Evolutionary conservation across 2,797 vertebrate species (phyloP), one percentile per base, ranked within the genome.

Genomic region (Dallia pectoralis): DNA sequence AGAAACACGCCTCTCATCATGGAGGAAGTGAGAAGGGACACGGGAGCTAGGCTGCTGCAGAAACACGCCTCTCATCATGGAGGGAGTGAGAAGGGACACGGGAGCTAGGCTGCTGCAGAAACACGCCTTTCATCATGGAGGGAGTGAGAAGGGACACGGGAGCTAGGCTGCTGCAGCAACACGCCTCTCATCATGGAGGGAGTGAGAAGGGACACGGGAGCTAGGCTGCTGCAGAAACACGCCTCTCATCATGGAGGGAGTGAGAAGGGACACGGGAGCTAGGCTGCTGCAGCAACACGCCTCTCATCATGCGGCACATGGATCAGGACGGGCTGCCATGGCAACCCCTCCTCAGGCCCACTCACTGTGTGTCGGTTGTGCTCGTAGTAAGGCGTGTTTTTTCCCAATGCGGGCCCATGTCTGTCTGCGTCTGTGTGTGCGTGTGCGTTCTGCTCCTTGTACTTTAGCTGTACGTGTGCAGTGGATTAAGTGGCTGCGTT

Each of bases 291-390:
- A 87, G 85, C 85, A 86, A 88, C 86, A 84, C 87, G 86, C 83
- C 89, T 87, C 83, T 81, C 85, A 87, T 92, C 89, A 90, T 92
- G 90, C 90, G 74, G 89, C 89, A 91, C 89, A 86, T 85, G 84
- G 91, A 89, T 91, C 82, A 40, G 84, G 89, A 90, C 86, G 82
- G 89, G 93, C 93, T 94, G 85, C 92, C 89, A 93, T 92, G 88
- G 93, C 91, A 94, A 94, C 93, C 74, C 79, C 88, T 91, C 83
- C 87, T 87, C 85, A 91, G 89, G 90, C 88, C 89, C 86, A 88
- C 84, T 89, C 88, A 88, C 86, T 51, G 67, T 22, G 72, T 64
- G 72, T 65, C 36, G 27, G 53, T 12, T 71, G 59, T 30, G 9
- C 67, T 32, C 72, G 27, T 48, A 25, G 16, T 19, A 27, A 29